phyloP scores from a whole-genome alignment of 2,113 vertebrate genomes.

The Phyllostomus hastatus region DNA sequence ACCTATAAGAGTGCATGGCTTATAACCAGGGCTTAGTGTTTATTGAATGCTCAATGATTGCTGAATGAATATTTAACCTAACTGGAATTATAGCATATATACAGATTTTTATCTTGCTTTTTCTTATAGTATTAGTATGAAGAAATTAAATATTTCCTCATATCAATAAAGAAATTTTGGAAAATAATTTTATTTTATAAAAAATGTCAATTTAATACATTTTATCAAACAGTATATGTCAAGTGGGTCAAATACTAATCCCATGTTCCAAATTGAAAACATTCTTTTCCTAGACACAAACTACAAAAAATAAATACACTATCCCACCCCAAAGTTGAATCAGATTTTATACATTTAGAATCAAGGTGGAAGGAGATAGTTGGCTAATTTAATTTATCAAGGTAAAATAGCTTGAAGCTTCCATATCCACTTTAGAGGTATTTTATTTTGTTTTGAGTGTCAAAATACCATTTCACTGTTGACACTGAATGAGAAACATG shows the following conservation, averaged over 20 bases:
- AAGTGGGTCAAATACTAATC: background rate
- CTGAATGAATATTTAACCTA: background rate
- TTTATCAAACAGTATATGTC: background rate
- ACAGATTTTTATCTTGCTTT: background rate
- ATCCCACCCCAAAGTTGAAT: background rate
- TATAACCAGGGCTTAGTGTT: background rate
- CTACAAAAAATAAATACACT: background rate
- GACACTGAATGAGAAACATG: background rate
- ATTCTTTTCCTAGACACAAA: background rate
- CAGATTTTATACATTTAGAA: background rate
- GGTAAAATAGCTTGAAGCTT: background rate
- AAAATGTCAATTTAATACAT: background rate
- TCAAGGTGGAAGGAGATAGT: background rate
- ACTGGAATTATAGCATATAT: background rate
- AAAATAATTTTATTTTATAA: background rate
- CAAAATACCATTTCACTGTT: slow-evolving; percentile 14
- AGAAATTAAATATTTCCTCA: background rate
- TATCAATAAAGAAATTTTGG: background rate
- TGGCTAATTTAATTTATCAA: background rate
- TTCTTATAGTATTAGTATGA: background rate
- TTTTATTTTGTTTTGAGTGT: background rate
- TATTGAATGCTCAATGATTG: background rate
- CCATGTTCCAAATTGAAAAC: background rate
- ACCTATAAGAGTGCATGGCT: background rate
- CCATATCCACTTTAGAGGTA: background rate